These are phyloP conservation scores for Lucifuga dentata DNA, from an alignment of 2,113 vertebrate genomes.

Conservation along the genomic window DNA sequence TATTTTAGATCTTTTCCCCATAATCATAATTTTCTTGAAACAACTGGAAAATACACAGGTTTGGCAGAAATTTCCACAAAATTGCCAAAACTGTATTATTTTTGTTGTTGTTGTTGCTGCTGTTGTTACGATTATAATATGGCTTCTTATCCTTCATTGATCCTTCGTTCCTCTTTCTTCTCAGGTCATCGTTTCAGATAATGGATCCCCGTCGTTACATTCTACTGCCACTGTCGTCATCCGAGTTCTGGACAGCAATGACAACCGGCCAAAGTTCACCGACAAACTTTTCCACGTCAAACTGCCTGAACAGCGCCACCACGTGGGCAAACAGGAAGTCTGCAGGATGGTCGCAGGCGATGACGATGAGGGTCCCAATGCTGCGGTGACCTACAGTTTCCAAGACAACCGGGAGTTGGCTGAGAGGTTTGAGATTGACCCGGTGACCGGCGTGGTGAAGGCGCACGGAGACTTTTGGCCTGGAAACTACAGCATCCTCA, in stretches of 20 bases:
- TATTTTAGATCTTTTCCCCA: too few relatives aligned
- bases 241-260: conserved; percentile 89
- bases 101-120: too few relatives aligned
- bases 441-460: conserved; percentile 85
- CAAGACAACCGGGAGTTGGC: conserved; percentile 83
- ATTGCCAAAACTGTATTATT: too few relatives aligned
- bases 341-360: conserved; percentile 91
- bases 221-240: conserved; percentile 92
- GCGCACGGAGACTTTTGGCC: conserved; percentile 85
- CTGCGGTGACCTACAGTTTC: conserved; percentile 88
- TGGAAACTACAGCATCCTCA: conserved; percentile 92
- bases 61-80: too few relatives aligned
- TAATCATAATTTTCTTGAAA: too few relatives aligned
- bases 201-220: conserved; percentile 86
- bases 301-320: conserved; percentile 81
- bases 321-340: conserved; percentile 60
- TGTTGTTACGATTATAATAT: too few relatives aligned
- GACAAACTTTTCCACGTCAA: conserved; percentile 92
- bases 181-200: conserved; percentile 92
- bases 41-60: too few relatives aligned
- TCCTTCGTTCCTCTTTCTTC: neutral
- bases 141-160: too few relatives aligned
- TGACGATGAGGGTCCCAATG: conserved; percentile 88
- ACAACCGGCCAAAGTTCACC: conserved; percentile 89
- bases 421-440: conserved; percentile 85